Evolutionary conservation across 2,113 vertebrate species (phyloP), one percentile per base, ranked within the genome.

Genomic region (Ophiodon elongatus): DNA sequence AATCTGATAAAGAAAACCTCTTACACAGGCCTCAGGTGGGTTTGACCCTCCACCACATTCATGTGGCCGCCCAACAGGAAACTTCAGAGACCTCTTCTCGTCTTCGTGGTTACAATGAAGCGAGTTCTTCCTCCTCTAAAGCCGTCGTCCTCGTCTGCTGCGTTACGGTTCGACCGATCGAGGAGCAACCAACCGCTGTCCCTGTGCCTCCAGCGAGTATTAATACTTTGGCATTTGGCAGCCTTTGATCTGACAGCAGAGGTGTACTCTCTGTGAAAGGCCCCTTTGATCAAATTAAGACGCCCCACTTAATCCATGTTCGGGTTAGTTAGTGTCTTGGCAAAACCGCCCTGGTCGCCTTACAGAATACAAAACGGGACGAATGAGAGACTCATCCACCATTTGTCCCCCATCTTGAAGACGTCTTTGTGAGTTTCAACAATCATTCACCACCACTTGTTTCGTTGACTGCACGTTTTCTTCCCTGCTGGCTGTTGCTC

Each of bases 231-330:
- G 62, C 57, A 76, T 83, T 89, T 75, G 43, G 29, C 31, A 86
- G 74, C 73, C 86, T 90, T 88, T 90, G 81, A 89, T 89, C 91
- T 80, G 84, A 75, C 76, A 85, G 68, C 14, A 27, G 59, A 87
- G 87, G 78, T 84, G 69, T 68, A 57, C 63, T 81, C 63, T 85
- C 69, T 39, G 57, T 73, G 82, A 90, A 94, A 85, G 57, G 56
- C 69, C 39, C 69, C 78, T 92, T 91, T 92, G 88, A 92, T 92
- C 82, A 76, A 89, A 88, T 91, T 84, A 89, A 88, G 88, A 88
- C 37, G 57, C 35, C 60, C 67, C 74, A 81, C 84, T 87, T 83
- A 82, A 86, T 81, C 73, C 84, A 64, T 71, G 83, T 83, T 68
- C 60, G n/a, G 47, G 25, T 60, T 78, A 80, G 56, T 87, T 35